Percentiles rank a stretch among this genome's conserved stretches.
Conservation (phyloP, 2,888 invertebrate genomes). For the Cordylochernes scorpioides region DNA sequence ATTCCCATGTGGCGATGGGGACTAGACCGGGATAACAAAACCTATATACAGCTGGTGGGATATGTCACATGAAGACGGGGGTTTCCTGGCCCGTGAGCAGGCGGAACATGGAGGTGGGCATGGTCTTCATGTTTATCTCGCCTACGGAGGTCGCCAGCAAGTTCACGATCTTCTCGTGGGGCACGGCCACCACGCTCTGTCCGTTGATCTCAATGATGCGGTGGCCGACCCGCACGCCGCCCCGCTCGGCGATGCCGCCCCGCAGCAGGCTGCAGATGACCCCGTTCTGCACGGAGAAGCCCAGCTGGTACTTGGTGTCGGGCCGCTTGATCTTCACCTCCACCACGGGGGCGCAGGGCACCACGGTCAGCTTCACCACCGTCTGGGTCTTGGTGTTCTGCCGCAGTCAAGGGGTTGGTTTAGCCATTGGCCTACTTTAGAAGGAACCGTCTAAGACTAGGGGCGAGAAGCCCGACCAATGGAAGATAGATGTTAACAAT, state of each 20-base stretch:
- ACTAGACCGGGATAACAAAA: too few species aligned
- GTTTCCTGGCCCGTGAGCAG: constrained; percentile 95
- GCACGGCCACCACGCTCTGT: constrained; percentile 96
- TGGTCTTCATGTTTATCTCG: constrained; percentile 98
- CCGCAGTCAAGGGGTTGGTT: constrained; percentile 13
- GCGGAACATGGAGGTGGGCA: constrained; percentile 99
- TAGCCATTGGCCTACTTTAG: too few species aligned
- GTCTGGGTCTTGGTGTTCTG: constrained; percentile 76
- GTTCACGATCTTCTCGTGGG: constrained; percentile 97
- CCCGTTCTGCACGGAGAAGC: constrained; percentile 98
- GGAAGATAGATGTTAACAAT: too few species aligned
- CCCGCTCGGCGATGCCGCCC: constrained; percentile 94
- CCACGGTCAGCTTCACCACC: constrained; percentile 91
- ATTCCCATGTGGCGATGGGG: too few species aligned
- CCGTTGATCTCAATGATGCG: constrained; percentile 99
- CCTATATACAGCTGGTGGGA: too few species aligned
- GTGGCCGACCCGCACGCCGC: constrained; percentile 94
- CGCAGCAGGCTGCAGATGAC: constrained; percentile 93
- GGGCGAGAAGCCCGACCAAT: too few species aligned
- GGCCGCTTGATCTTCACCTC: constrained; percentile 97
- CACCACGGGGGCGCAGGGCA: constrained; percentile 96
- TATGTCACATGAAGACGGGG: constrained; percentile 88
- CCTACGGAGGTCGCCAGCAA: constrained; percentile 94
- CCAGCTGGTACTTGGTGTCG: constrained; percentile 96
- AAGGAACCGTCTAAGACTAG: too few species aligned